These are phyloP conservation scores for Porites rus DNA, from an alignment of 92 coral and sea anemone species.

Conservation along the genomic window DNA sequence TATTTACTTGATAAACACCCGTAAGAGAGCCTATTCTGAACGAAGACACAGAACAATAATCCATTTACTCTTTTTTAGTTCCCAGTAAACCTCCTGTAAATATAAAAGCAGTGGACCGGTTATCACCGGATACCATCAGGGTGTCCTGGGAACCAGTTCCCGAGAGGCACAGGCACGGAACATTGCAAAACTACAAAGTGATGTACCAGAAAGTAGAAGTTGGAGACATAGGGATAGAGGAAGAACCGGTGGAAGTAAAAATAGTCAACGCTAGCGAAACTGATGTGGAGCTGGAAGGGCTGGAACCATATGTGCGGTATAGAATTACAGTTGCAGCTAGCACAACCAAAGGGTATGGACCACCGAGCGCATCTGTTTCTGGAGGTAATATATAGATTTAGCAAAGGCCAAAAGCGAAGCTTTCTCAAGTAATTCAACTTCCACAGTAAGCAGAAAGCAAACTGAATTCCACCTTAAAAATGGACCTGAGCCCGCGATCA, in stretches of 20 bases:
- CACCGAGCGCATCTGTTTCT: background rate
- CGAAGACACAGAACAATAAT: background rate
- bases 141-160: constrained; percentile 74
- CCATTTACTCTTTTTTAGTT: background rate
- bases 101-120: constrained; percentile 56
- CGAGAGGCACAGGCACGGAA: constrained; percentile 57
- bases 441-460: too few species aligned
- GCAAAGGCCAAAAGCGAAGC: too few species aligned
- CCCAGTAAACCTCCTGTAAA: constrained; percentile 80
- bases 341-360: constrained; percentile 66
- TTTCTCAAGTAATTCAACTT: too few species aligned
- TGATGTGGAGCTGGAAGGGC: constrained; percentile 2
- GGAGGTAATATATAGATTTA: constrained; percentile 48
- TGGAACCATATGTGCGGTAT: constrained; percentile 59
- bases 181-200: constrained; percentile 45
- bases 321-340: constrained; percentile 62
- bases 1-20: too few species aligned
- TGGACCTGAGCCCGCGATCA: too few species aligned
- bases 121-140: constrained; percentile 55
- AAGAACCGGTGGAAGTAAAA: constrained; percentile 9
- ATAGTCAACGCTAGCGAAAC: background rate
- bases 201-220: constrained; percentile 44
- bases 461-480: too few species aligned
- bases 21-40: background rate
- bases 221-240: constrained; percentile 4